Base-by-base conservation (phyloP, 2,888 invertebrate genomes). In the Synanthedon myopaeformis region DNA sequence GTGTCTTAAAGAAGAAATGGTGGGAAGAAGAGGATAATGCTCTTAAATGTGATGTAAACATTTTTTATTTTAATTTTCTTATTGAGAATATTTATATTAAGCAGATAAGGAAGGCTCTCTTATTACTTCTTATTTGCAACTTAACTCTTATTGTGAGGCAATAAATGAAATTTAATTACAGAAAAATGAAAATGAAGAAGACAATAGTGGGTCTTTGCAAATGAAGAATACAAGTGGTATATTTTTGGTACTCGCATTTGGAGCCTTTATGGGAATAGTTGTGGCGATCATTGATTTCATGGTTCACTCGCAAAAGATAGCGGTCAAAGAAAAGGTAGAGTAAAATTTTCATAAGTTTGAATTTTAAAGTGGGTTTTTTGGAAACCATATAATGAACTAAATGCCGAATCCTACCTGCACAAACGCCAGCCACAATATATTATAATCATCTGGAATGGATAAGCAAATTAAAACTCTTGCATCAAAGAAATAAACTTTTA, bases 201-300 rank as follows among this genome's bases (percentile, higher is more conserved):
- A 79, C 0, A 82, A 79, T 52, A 88, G 88, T 6, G 89, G 89
- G 13, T 91, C 92, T 51, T 79, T 96, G 52, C 93, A 93, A 56
- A 89, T 98, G 81, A 91, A 92, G 61, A 96, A 98, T 76, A 96
- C 97, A 0, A 96, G 96, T 61, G 97, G 97, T 61, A 95, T 97
- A 51, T 97, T 97, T 74, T 90, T 97, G 28, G 95, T 97, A 4
- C 87, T 97, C 6, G 91, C 92, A 1, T 81, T 89, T 8, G 97
- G 97, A 0, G 91, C 94, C 51, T 68, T 89, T 1, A 74, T 93
- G 17, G 93, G 96, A 0, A 83, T 94, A 48, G 57, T 93, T 2
- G 90, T 97, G 14, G 95, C 96, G 4, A 76, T 96, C 10, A 84
- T 92, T 17, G 97, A 98, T 74, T 96, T 97, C 70, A 79, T 96